Base-by-base conservation (phyloP, 1,140 invertebrate genomes). In the Sycophaga agraensis region DNA sequence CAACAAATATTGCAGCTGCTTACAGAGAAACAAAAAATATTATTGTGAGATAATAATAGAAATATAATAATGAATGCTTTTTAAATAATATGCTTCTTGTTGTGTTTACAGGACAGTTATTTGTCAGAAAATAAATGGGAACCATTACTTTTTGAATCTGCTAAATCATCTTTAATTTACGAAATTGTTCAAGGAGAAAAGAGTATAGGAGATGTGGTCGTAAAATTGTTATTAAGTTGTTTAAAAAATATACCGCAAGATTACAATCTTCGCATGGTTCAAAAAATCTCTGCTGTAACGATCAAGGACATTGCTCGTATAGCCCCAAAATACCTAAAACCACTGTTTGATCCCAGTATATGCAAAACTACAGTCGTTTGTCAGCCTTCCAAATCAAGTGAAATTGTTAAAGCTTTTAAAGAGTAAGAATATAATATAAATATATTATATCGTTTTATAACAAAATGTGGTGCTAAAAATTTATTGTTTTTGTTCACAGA, bases 101-200 rank as follows among this genome's bases (percentile, higher is more conserved):
- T 55, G 1, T 46, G 9, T 56, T 76, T 77, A 43, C 69, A 92
- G 91, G 83, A 87, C 61, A 84, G 84, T 21, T 88, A 89, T 73
- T 70, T 94, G 26, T 75, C 76, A 2, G 84, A 82, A 1, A 79
- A 83, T 28, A 78, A 83, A 35, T 91, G 92, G 84, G 88, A 92
- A 43, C 79, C 83, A 22, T 84, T 88, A 45, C 77, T 94, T 35
- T 86, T 94, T 58, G 90, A 91, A 67, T 90, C 91, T 0, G 92
- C 92, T 0, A 91, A 88, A 70, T 91, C 91, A 69, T 93, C 92
- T 11, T 76, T 93, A 2, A 87, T 95, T 42, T 96, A 90, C 78
- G 89, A 94, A 73, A 86, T 93, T 8, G 91, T 96, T 58, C 86
- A 90, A 62, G 79, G 85, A 63, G 90, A 94, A 75, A 89, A 91